A percentile compares a stretch with the other conserved stretches of the same genome.
These are phyloP conservation scores for Boloria euphrosyne DNA, from an alignment of 2,888 invertebrate genomes.

Conservation along the genomic window DNA sequence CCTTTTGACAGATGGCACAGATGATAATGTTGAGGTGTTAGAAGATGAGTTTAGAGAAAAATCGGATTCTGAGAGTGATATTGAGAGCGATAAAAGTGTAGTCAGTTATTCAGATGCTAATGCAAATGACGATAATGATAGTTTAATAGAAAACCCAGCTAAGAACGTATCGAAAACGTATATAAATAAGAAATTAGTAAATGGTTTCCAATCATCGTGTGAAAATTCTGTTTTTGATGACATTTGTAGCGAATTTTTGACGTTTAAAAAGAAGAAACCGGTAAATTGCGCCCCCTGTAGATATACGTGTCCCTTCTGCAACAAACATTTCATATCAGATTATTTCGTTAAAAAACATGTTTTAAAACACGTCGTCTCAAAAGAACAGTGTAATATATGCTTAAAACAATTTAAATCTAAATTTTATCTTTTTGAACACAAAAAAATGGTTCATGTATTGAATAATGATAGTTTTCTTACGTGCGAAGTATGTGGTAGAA, in stretches of 20 bases:
- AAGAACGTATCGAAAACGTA: slow-evolving; percentile 54
- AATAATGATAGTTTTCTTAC: slow-evolving; percentile 45
- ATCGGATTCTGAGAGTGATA: slow-evolving; percentile 53
- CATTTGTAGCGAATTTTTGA: slow-evolving; percentile 66
- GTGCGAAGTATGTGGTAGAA: slow-evolving; percentile 60
- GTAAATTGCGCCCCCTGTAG: slow-evolving; percentile 39
- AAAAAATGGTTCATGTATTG: slow-evolving; percentile 59
- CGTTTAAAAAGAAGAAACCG: slow-evolving; percentile 59
- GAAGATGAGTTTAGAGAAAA: slow-evolving; percentile 72
- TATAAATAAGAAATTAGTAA: slow-evolving; percentile 50
- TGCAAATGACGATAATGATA: slow-evolving; percentile 34
- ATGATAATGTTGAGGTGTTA: slow-evolving; percentile 60
- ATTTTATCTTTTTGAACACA: slow-evolving; percentile 66
- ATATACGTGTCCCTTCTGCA: slow-evolving; percentile 64
- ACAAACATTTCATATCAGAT: slow-evolving; percentile 67
- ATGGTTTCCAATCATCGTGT: slow-evolving; percentile 53
- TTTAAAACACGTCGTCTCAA: slow-evolving; percentile 55
- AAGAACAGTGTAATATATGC: slow-evolving; percentile 56
- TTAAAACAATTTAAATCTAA: slow-evolving; percentile 55
- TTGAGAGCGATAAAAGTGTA: slow-evolving; percentile 12
- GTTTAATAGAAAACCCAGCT: slow-evolving; percentile 45
- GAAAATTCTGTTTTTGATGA: slow-evolving; percentile 40
- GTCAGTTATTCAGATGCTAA: slow-evolving; percentile 18
- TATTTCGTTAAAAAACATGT: slow-evolving; percentile 67
- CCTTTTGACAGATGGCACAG: slow-evolving; percentile 48